These are phyloP conservation scores for Cecropterus lyciades DNA, from an alignment of 1,140 invertebrate genomes.

Conservation along the genomic window DNA sequence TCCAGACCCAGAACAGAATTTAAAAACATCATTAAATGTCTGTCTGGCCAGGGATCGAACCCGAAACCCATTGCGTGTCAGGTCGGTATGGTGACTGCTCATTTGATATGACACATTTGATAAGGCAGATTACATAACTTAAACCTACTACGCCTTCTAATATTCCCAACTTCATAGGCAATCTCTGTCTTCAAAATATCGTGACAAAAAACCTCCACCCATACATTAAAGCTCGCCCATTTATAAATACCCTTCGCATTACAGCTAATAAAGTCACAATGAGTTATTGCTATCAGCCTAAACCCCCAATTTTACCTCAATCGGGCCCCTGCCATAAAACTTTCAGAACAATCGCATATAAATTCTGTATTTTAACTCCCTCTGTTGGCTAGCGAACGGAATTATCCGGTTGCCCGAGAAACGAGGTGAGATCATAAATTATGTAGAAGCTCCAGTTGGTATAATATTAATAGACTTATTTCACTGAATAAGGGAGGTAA, in stretches of 20 bases:
- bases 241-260: constrained; percentile 56
- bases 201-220: constrained; percentile 36
- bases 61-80: too few relatives aligned
- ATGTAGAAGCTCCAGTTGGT: neutral
- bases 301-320: constrained; percentile 55
- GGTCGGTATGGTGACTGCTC: too few relatives aligned
- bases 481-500: too few relatives aligned
- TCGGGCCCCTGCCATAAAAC: constrained; percentile 61
- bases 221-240: constrained; percentile 44
- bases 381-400: constrained; percentile 45
- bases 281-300: constrained; percentile 64
- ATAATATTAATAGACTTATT: too few relatives aligned
- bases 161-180: too few relatives aligned
- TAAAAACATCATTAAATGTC: too few relatives aligned
- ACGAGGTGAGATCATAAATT: constrained; percentile 29
- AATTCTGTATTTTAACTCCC: constrained; percentile 55
- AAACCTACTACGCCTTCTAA: neutral
- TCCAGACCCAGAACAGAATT: too few relatives aligned
- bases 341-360: constrained; percentile 65
- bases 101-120: too few relatives aligned
- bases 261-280: constrained; percentile 65
- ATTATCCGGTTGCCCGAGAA: constrained; percentile 59
- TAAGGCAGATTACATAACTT: too few relatives aligned
- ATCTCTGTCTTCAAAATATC: constrained; percentile 4
- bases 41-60: too few relatives aligned